Evolutionary conservation across 2,797 vertebrate species (phyloP).

Genomic region (Takifugu ocellatus): DNA sequence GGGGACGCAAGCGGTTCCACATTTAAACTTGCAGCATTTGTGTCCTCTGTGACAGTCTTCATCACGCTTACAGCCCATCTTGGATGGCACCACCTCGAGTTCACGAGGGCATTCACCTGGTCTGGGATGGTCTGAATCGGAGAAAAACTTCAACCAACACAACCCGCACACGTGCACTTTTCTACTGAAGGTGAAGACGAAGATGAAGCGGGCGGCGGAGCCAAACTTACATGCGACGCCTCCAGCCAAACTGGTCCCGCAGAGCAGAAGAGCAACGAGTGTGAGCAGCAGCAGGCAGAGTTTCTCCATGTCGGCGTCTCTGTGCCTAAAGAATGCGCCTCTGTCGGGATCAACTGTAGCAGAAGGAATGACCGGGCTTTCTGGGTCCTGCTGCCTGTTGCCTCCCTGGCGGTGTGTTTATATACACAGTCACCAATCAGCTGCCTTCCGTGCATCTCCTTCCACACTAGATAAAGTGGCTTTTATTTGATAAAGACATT

Average conservation of each 20-base stretch:
- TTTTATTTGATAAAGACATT: no score
- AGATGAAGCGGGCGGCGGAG: not conserved
- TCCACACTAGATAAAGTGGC: no score
- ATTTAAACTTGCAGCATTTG: conserved; percentile 69
- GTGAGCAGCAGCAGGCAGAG: conserved; percentile 43
- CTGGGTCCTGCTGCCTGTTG: conserved; percentile 54
- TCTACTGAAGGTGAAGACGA: not conserved
- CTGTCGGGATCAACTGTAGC: conserved; percentile 28
- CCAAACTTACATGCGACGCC: not conserved
- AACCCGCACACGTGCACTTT: not conserved
- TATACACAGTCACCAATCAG: no score
- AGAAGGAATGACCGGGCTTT: conserved; percentile 9
- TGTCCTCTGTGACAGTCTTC: conserved; percentile 58
- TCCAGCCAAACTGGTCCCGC: no score
- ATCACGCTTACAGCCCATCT: conserved; percentile 62
- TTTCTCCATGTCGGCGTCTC: conserved; percentile 50
- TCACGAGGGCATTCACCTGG: conserved; percentile 56
- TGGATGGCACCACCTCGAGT: conserved; percentile 53
- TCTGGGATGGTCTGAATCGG: conserved; percentile 36
- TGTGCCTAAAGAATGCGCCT: conserved; percentile 34
- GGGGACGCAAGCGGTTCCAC: conserved; percentile 67
- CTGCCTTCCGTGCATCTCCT: no score
- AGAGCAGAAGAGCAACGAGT: conserved; percentile 43
- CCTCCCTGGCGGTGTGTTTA: no score
- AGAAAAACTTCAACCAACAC: conserved; percentile 13